A percentile compares a stretch with the other conserved stretches of the same genome.
phyloP scores from a whole-genome alignment of 2,888 invertebrate species.

The Seira musarum region DNA sequence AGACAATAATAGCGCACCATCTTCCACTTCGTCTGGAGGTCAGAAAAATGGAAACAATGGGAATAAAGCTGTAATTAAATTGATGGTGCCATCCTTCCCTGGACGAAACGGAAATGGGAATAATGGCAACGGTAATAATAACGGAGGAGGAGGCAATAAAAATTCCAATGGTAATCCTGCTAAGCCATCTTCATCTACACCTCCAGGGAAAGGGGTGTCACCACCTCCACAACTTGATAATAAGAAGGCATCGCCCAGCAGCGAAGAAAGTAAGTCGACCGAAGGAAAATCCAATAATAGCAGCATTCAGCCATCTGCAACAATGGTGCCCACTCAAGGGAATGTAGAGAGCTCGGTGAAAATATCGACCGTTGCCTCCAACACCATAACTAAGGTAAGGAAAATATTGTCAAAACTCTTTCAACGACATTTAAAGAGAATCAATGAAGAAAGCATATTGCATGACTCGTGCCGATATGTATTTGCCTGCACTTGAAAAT shows the following conservation, averaged over 20 bases:
- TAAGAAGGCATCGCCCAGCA: slow-evolving; percentile 21
- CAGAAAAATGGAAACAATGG: slow-evolving; percentile 11
- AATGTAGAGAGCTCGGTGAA: slow-evolving; percentile 36
- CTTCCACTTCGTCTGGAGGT: slow-evolving; percentile 9
- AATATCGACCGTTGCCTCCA: slow-evolving; percentile 54
- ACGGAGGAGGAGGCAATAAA: slow-evolving; percentile 23
- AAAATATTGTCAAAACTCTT: neutral
- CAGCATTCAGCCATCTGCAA: neutral
- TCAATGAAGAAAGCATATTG: neutral
- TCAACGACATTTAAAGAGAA: neutral
- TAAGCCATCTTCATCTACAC: slow-evolving; percentile 23
- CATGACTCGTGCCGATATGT: neutral
- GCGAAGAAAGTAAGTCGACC: neutral
- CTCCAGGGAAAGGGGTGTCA: slow-evolving; percentile 45
- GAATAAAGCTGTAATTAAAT: slow-evolving; percentile 62
- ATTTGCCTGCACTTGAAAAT: neutral
- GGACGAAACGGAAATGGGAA: slow-evolving; percentile 32
- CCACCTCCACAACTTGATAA: slow-evolving; percentile 35
- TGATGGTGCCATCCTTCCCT: slow-evolving; percentile 58
- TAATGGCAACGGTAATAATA: slow-evolving; percentile 9
- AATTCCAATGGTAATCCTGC: slow-evolving; percentile 30
- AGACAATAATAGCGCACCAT: neutral
- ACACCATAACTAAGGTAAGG: slow-evolving; percentile 57
- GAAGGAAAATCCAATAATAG: slow-evolving; percentile 18
- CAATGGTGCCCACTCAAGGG: slow-evolving; percentile 4